Evolutionary conservation across 2,113 vertebrate genomes (phyloP).

Genomic region (Sterrhoptilus dennistouni): DNA sequence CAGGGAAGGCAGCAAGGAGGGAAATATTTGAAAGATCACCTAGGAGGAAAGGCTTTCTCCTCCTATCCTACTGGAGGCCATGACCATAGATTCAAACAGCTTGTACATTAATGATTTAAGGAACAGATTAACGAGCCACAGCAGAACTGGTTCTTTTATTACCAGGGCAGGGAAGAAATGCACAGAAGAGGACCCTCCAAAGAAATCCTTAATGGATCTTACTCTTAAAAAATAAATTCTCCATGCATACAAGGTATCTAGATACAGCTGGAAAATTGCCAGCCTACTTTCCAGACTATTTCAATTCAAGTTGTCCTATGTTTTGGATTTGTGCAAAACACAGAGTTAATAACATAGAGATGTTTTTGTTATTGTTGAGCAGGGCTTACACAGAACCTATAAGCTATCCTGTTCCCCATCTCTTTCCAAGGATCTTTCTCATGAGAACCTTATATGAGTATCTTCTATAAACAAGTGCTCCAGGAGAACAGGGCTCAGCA

Average conservation of each 20-base stretch:
- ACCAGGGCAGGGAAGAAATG: neutral
- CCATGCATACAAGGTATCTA: neutral
- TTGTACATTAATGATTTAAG: neutral
- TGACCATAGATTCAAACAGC: neutral
- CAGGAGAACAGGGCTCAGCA: neutral
- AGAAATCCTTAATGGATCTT: neutral
- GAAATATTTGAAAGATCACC: neutral
- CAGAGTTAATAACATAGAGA: neutral
- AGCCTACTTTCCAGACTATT: neutral
- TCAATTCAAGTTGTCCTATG: neutral
- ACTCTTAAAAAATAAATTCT: neutral
- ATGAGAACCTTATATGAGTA: neutral
- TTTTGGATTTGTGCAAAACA: neutral
- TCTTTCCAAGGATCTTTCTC: neutral
- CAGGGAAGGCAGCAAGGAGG: fast-evolving
- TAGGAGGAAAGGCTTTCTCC: neutral
- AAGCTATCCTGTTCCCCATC: neutral
- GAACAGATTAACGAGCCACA: neutral
- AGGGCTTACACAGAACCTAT: neutral
- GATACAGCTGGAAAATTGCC: neutral
- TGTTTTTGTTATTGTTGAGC: neutral
- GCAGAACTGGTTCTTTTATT: neutral
- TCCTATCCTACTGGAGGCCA: neutral
- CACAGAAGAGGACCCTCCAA: neutral
- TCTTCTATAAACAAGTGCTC: neutral